Conservation (phyloP, 2,113 vertebrate species). For the Riparia riparia region DNA sequence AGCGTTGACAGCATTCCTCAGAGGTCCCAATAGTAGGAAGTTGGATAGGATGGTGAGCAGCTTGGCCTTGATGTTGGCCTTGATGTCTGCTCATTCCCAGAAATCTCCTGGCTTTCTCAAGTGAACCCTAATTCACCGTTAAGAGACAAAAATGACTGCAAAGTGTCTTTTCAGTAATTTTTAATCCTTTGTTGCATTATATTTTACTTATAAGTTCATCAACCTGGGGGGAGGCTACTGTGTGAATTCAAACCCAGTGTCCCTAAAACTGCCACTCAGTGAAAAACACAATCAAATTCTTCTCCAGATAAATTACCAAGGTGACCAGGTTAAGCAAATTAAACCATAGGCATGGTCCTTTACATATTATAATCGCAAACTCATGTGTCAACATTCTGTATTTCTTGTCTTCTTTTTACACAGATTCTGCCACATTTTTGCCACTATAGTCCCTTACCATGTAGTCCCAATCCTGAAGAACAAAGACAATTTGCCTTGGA, state of each 20-base stretch:
- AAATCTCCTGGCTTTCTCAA: background rate
- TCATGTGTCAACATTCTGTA: background rate
- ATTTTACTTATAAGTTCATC: background rate
- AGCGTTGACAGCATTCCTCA: background rate
- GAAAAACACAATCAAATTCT: background rate
- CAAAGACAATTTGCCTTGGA: background rate
- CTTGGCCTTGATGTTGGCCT: background rate
- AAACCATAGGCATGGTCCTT: background rate
- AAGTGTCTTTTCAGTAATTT: background rate
- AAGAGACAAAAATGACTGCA: background rate
- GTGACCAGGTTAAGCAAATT: background rate
- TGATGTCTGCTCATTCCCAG: background rate
- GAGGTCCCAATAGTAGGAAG: background rate
- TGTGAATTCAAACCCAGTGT: background rate
- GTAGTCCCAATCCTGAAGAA: background rate
- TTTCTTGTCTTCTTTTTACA: background rate
- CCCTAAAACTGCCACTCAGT: background rate
- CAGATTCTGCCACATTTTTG: background rate
- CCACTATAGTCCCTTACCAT: background rate
- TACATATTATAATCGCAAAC: background rate
- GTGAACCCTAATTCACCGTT: background rate
- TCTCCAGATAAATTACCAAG: background rate
- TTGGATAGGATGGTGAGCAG: background rate
- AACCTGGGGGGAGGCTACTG: background rate
- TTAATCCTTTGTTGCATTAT: background rate